Conservation (phyloP, 2,113 vertebrate species). For the Xenotilapia longispinis region DNA sequence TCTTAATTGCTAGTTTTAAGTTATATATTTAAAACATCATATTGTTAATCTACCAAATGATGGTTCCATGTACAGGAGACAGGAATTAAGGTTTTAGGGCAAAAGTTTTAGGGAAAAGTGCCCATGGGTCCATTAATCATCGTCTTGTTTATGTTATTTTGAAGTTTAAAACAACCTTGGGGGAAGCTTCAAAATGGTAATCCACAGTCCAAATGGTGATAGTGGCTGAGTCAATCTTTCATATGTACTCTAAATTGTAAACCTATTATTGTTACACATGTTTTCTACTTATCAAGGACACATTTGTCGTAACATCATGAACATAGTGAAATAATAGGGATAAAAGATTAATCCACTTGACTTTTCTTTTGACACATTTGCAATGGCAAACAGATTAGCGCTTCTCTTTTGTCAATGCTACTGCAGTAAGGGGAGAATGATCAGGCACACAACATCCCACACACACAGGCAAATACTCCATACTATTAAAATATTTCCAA, state of each 20-base stretch:
- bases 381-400: neutral
- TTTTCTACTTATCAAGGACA: neutral
- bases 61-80: neutral
- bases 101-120: neutral
- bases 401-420: neutral
- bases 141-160: neutral
- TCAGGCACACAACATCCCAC: neutral
- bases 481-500: neutral
- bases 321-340: neutral
- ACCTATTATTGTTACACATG: neutral
- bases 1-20: neutral
- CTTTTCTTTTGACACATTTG: conserved; percentile 5
- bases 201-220: neutral
- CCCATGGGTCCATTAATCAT: neutral
- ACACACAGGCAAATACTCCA: neutral
- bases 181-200: neutral
- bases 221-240: neutral
- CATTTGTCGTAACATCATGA: neutral
- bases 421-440: neutral
- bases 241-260: neutral
- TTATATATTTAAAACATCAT: neutral
- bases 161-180: neutral
- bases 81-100: neutral
- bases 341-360: neutral
- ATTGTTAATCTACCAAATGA: neutral